Percentiles rank a stretch among this genome's conserved stretches.
Evolutionary conservation across 2,113 vertebrate genomes (phyloP).

Genomic region (Oxyruncus cristatus): DNA sequence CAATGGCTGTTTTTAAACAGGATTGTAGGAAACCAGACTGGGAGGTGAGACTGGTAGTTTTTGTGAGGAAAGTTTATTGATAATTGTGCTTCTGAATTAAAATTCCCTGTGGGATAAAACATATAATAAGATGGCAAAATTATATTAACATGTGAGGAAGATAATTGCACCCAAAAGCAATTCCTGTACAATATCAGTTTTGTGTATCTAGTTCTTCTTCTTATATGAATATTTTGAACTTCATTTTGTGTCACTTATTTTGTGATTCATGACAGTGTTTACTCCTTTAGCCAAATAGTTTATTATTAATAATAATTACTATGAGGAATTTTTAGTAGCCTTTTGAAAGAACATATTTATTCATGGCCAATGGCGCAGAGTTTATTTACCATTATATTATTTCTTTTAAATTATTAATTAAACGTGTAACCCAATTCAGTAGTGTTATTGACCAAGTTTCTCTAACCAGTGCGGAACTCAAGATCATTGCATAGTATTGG

Average conservation of each 20-base stretch:
- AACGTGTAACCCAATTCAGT: background rate
- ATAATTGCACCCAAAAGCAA: constrained; percentile 57
- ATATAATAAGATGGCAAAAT: constrained; percentile 28
- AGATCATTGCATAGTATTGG: background rate
- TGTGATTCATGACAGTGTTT: background rate
- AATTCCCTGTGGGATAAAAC: constrained; percentile 28
- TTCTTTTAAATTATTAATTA: constrained; percentile 10
- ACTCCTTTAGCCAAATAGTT: background rate
- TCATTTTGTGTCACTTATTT: constrained; percentile 25
- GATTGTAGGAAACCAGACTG: background rate
- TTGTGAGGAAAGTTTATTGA: background rate
- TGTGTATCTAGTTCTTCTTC: background rate
- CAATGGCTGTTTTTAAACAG: background rate
- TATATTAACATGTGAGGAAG: constrained; percentile 19
- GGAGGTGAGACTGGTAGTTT: background rate
- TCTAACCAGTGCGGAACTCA: background rate
- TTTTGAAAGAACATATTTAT: background rate
- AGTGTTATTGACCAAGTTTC: background rate
- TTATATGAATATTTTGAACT: background rate
- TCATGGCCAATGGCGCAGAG: background rate
- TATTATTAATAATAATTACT: constrained; percentile 13
- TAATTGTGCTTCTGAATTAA: constrained; percentile 20
- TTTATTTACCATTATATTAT: background rate
- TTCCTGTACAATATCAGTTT: background rate
- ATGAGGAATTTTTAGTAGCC: background rate